A percentile compares a stretch with the other conserved stretches of the same genome.
phyloP scores from a whole-genome alignment of 2,113 vertebrate genomes.

The Sterrhoptilus dennistouni region DNA sequence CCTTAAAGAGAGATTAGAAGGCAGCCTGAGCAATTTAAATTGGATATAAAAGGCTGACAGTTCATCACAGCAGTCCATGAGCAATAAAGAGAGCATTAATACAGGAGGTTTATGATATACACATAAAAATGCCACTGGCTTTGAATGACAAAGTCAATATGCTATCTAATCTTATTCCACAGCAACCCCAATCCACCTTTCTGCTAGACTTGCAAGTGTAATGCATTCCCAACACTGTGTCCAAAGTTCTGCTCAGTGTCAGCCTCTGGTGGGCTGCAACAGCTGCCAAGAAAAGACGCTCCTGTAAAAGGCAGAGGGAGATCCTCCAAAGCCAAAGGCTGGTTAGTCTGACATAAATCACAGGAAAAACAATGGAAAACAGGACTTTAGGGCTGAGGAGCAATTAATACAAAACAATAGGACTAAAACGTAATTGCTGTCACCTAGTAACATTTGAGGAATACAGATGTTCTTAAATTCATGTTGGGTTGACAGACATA shows the following conservation, averaged over 20 bases:
- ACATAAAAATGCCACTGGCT: not conserved
- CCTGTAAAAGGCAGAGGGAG: not conserved
- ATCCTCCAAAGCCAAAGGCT: not conserved
- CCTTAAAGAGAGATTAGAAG: constrained; percentile 17
- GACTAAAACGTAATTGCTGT: not conserved
- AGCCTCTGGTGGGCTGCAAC: not conserved
- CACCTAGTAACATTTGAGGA: not conserved
- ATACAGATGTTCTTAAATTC: not conserved
- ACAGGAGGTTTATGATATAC: not conserved
- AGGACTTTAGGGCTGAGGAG: not conserved
- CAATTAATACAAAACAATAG: not conserved
- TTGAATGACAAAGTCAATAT: not conserved
- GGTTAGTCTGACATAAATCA: not conserved
- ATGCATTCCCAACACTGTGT: not conserved
- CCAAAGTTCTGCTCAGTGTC: not conserved
- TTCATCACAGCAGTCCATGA: not conserved
- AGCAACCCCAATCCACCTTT: not conserved
- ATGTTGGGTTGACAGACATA: not conserved
- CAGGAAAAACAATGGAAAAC: not conserved
- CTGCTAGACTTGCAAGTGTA: not conserved
- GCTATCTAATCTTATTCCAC: not conserved
- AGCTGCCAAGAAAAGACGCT: not conserved
- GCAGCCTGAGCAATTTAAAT: not conserved
- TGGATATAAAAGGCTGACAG: constrained; percentile 1
- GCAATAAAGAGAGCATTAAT: not conserved